phyloP scores from a whole-genome alignment of 2,888 invertebrate genomes.

The Ptycholaimellus sp. region DNA sequence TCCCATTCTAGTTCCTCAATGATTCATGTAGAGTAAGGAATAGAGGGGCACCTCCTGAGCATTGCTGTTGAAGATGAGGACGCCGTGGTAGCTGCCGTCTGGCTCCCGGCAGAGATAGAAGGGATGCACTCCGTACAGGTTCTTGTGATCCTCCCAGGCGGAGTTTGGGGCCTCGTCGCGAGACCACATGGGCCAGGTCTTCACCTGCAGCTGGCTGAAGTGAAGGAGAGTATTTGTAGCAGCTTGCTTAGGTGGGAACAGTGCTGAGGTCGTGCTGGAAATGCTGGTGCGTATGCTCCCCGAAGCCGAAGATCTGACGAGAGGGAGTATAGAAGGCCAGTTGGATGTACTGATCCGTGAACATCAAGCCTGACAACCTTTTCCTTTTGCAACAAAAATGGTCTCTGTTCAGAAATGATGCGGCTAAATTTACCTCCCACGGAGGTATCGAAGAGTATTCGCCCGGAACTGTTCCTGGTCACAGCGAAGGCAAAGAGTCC shows the following conservation, averaged over 20 bases:
- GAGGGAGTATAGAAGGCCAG: conserved; percentile 18
- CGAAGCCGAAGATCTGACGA: conserved; percentile 21
- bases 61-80: conserved; percentile 17
- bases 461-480: conserved; percentile 9
- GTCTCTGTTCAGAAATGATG: not conserved
- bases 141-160: conserved; percentile 11
- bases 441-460: conserved; percentile 17
- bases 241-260: no score
- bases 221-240: no score
- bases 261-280: conserved; percentile 17
- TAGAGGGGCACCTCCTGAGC: no score
- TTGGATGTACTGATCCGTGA: conserved; percentile 19
- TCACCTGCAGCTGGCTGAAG: no score
- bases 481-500: conserved; percentile 16
- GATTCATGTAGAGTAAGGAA: no score
- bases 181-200: conserved; percentile 18
- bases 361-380: conserved; percentile 12
- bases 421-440: conserved; percentile 11
- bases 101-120: conserved; percentile 18
- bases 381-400: conserved; percentile 4
- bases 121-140: conserved; percentile 21
- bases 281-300: conserved; percentile 18
- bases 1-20: no score
- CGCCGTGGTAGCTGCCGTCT: conserved; percentile 20
- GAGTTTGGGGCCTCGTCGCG: conserved; percentile 17